Base-by-base conservation (phyloP, 2,797 vertebrate species). In the Sebastes hubbsi region DNA sequence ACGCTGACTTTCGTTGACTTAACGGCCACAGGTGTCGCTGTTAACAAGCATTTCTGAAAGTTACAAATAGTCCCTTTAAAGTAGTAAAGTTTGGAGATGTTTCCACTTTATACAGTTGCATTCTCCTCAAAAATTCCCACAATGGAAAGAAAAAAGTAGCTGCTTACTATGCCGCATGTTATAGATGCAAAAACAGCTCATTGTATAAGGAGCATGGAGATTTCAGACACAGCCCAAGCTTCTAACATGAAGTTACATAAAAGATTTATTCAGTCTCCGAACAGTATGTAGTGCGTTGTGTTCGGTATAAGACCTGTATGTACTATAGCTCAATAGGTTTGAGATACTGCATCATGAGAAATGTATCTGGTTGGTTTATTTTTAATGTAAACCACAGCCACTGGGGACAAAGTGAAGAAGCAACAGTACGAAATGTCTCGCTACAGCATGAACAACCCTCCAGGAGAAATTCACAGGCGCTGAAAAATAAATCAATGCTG, bases 401-500 rank as follows among this genome's bases (percentile, higher is more conserved):
- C 70, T 30, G 36, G 72, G 30, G 78, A 77, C 58, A 16, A 9
- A 52, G 36, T 25, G 9, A 34, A 63, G 49, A 20, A 49, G 18
- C 46, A 46, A 27, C 10, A 49, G 34, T 12, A 34, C 32, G 11
- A 72, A 79, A 52, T 3, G n/a, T 56, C 13, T 27, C 18, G 1
- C 42, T 24, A 11, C 25, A 8, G 24, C 52, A 52, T 18, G 1
- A 81, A 30, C 16, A 65, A 24, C 30, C 70, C 67, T 75, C 11
- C 42, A 66, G 36, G 49, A 49, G 29, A 76, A 74, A 77, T 12
- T 66, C 22, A 59, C 9, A 5, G 32, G 61, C 13, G 8, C 63
- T 8, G 70, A 38, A 34, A 20, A 71, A 75, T 56, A 25, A 83
- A 87, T 78, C 74, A 69, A 72, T 76, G 25, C 14, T 55, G 55